phyloP scores from a whole-genome alignment of 2,113 vertebrate genomes.

The Acrocephalus kingi region DNA sequence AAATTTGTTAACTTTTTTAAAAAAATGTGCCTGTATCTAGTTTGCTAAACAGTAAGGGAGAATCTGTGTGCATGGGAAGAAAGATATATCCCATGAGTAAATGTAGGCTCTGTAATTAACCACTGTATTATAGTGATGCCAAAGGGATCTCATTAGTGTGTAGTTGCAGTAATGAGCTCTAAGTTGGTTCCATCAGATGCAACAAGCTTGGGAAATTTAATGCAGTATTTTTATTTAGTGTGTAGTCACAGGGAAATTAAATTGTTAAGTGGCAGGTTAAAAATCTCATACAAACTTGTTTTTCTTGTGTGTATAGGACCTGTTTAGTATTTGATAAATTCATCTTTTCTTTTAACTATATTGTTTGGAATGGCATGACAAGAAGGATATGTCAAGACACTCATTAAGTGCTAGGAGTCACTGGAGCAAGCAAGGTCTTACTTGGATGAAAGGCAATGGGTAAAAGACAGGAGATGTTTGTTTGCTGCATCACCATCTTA shows the following conservation, averaged over 20 bases:
- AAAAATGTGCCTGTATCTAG: not conserved
- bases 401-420: not conserved
- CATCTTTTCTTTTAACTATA: not conserved
- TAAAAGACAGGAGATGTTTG: not conserved
- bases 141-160: not conserved
- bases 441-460: not conserved
- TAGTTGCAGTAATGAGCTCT: not conserved
- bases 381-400: not conserved
- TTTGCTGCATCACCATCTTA: not conserved
- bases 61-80: not conserved
- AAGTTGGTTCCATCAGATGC: not conserved
- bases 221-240: not conserved
- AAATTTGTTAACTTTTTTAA: not conserved
- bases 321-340: not conserved
- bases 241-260: not conserved
- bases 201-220: not conserved
- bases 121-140: not conserved
- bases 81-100: not conserved
- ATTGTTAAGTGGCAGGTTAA: not conserved
- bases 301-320: not conserved
- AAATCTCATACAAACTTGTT: not conserved
- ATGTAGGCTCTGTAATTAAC: slow-evolving; percentile 11
- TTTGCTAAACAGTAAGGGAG: not conserved
- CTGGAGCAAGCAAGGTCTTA: not conserved
- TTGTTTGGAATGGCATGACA: not conserved